Base-by-base conservation (phyloP, 2,797 vertebrate genomes). In the Gallinago solitaria region DNA sequence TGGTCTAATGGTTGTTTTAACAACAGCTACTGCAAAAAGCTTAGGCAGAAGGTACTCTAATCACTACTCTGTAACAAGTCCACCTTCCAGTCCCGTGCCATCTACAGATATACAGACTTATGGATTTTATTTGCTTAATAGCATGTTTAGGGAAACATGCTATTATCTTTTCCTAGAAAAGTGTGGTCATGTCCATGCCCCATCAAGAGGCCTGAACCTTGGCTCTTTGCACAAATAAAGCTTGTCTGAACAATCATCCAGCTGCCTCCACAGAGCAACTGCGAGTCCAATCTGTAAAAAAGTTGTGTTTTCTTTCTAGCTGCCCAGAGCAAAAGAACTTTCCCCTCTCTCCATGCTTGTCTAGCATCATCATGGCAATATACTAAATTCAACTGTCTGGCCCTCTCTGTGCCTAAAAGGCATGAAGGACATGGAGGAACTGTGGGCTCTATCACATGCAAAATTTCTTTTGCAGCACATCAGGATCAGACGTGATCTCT, bases 401-500 rank as follows among this genome's bases (percentile, higher is more conserved):
- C 76, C 86, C 51, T 83, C 78, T 81, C 85, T 12, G 84, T 96
- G 97, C 96, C 97, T 68, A 54, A 93, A 59, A 95, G 96, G 95
- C 95, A 96, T 61, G 75, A 95, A 95, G 90, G 85, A 89, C 91
- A 67, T 7, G 56, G 80, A 93, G 80, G 71, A 92, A 83, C 87
- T 73, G 70, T 86, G 87, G 96, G 92, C 86, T 95, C 78, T 13
- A 96, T 97, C 97, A 95, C 96, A 93, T 91, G 86, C 94, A 96
- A 51, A 83, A 86, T 94, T 96, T 91, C 89, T 89, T 91, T 30
- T 92, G 89, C 94, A 77, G 94, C 92, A 82, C 89, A 91, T 94
- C 91, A 90, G 80, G 56, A 32, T 6, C 68, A 86, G 90, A 97
- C 13, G 0, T 95, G 90, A 97, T 96, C 79, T n/a, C 84, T 79